Base-by-base conservation (phyloP, 2,113 vertebrate species). In the Colinus virginianus region DNA sequence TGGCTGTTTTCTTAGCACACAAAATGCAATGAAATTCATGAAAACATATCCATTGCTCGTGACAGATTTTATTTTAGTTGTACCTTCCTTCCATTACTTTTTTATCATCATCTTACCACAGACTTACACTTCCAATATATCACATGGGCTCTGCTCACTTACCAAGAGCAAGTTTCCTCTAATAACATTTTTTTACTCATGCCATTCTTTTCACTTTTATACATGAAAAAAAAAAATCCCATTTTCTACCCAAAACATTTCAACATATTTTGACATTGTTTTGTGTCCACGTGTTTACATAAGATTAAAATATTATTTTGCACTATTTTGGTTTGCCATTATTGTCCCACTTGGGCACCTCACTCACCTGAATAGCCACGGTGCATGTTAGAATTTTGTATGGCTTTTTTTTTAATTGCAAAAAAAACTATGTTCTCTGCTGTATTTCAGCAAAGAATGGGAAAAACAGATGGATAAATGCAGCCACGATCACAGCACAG, bases 221-320 rank as follows among this genome's bases (percentile, higher is more conserved):
- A 8, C 83, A 94, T 94, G 94, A 93, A 90, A 78, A 40, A 78
- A 40, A 40, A 61, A 86, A 90, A 84, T 83, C 80, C 91, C 76
- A 36, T 94, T 95, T 94, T 89, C 88, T 92, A 81, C 90, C 91
- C 62, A 22, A 89, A 51, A 83, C 91, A 76, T 56, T 93, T 94
- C 95, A 93, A 95, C 86, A 42, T 94, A 90, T 91, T 92, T 97
- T 71, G 64, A 88, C 83, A 70, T 97, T 88, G 40, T 86, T 95
- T 94, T 79, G 76, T 92, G 87, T 97, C 96, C 96, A 88, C 64
- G 36, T 90, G 76, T 96, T 94, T 90, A 92, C 94, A 95, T 94
- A 92, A 95, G 95, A 98, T 98, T 98, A 98, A 98, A 98, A 93
- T 94, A 94, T 71, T 88, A 71, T 97, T 97, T 97, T 97, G 78